Percentiles rank a stretch among this genome's conserved stretches.
phyloP scores from a whole-genome alignment of 2,797 vertebrate species.

The Chaunax sp. region DNA sequence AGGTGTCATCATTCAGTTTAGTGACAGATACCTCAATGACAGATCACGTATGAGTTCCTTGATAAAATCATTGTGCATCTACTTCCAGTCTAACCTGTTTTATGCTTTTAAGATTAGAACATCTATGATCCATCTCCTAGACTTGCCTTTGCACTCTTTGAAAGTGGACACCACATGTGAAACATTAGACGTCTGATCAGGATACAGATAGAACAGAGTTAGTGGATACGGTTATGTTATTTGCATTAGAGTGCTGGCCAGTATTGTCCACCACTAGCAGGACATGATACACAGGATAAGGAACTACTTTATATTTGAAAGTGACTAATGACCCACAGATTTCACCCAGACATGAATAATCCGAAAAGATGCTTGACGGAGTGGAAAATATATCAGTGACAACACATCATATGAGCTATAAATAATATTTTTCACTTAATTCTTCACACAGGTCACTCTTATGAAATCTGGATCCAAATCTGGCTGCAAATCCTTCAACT shows the following conservation, averaged over 20 bases:
- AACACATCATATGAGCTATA: not conserved
- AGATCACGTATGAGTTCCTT: conserved; percentile 5
- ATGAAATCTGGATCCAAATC: conserved; percentile 17
- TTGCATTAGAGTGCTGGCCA: conserved; percentile 24
- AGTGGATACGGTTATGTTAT: conserved; percentile 37
- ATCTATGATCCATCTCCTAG: conserved; percentile 31
- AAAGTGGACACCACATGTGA: conserved; percentile 58
- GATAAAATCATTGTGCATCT: conserved; percentile 3
- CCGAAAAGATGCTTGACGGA: conserved; percentile 5
- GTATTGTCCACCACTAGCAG: conserved; percentile 17
- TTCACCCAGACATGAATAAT: not conserved
- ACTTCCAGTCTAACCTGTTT: conserved; percentile 21
- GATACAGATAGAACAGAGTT: conserved; percentile 51
- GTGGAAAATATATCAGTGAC: not conserved
- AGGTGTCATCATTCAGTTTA: not conserved
- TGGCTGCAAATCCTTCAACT: not conserved
- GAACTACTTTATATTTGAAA: conserved; percentile 15
- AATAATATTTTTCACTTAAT: conserved; percentile 4
- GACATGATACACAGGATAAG: conserved; percentile 18
- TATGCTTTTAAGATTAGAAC: conserved; percentile 26
- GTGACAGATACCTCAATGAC: conserved; percentile 13
- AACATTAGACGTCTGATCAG: conserved; percentile 62
- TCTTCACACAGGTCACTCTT: conserved; percentile 2
- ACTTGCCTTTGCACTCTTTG: conserved; percentile 40
- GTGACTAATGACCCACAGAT: conserved; percentile 7